Evolutionary conservation across 2,797 vertebrate genomes (phyloP).

Genomic region (Tolypeutes matacus): DNA sequence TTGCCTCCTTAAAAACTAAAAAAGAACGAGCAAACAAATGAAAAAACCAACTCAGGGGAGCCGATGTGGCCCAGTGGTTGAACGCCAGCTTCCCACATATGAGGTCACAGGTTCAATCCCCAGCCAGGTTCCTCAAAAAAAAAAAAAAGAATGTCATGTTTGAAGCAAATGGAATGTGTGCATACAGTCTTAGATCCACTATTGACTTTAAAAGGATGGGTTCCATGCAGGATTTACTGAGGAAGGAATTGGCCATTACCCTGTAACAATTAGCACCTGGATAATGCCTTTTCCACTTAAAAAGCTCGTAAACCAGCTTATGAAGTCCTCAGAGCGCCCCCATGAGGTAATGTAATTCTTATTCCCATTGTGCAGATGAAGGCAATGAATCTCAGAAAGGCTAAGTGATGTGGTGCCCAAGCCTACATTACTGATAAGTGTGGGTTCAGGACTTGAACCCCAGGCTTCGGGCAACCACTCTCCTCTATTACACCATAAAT

Average conservation of each 20-base stretch:
- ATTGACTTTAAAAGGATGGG: background rate
- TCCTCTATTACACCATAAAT: background rate
- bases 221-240: background rate
- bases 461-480: rapidly evolving
- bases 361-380: background rate
- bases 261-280: background rate
- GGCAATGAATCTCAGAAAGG: background rate
- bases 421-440: background rate
- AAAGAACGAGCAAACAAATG: too few relatives aligned
- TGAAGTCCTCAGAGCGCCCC: background rate
- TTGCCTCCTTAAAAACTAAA: too few relatives aligned
- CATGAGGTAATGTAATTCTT: background rate
- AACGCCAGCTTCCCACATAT: too few relatives aligned
- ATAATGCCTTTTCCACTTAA: background rate
- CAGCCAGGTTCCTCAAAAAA: too few relatives aligned
- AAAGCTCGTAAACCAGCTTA: too few relatives aligned
- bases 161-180: background rate
- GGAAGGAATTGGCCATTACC: background rate
- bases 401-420: background rate
- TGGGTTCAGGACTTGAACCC: background rate
- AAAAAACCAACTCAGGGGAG: too few relatives aligned
- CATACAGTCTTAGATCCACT: background rate
- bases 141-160: background rate
- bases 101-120: too few relatives aligned
- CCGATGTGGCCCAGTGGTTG: too few relatives aligned